phyloP scores from a whole-genome alignment of 2,113 vertebrate species.

The Corythoichthys intestinalis region DNA sequence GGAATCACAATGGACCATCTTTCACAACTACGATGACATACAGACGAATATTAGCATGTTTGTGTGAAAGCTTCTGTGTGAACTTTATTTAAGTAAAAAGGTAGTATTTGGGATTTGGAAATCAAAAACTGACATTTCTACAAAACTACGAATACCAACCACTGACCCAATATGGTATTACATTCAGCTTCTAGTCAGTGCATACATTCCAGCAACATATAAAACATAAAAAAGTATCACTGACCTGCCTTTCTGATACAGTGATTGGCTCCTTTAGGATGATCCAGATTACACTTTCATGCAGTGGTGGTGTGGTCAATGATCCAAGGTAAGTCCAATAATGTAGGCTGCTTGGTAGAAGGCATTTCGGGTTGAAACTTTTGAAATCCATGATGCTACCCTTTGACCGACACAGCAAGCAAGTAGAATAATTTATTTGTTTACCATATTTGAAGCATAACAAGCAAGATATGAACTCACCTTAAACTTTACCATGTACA shows the following conservation, averaged over 20 bases:
- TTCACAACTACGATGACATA: neutral
- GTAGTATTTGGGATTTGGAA: neutral
- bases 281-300: constrained; percentile 92
- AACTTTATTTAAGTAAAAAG: neutral
- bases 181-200: too few relatives aligned
- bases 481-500: constrained; percentile 96
- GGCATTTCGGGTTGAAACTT: constrained; percentile 88
- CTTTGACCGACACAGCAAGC: constrained; percentile 56
- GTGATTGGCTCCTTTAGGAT: constrained; percentile 85
- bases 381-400: constrained; percentile 83
- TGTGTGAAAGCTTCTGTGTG: neutral
- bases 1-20: too few relatives aligned
- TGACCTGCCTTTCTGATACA: constrained; percentile 90
- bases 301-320: constrained; percentile 89
- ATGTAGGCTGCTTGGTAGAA: constrained; percentile 84
- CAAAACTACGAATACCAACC: neutral
- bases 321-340: constrained; percentile 96
- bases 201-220: too few relatives aligned
- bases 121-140: neutral
- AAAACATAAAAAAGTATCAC: neutral
- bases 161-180: too few relatives aligned
- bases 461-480: constrained; percentile 53
- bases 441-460: neutral
- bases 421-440: neutral
- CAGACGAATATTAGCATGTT: neutral